phyloP scores from a whole-genome alignment of 2,797 vertebrate genomes.

The Antrozous pallidus region DNA sequence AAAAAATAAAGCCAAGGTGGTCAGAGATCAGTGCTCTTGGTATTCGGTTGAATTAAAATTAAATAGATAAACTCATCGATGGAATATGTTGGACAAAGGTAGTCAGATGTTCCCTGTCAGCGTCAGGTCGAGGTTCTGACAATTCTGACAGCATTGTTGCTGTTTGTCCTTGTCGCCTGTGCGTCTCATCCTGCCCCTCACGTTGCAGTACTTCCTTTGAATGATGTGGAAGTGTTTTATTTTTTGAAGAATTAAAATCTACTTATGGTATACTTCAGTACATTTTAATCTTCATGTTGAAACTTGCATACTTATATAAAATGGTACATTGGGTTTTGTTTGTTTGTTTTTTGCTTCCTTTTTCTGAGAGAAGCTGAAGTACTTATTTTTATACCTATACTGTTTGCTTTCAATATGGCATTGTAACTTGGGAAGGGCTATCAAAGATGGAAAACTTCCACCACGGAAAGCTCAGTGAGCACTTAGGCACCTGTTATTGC shows the following conservation, averaged over 20 bases:
- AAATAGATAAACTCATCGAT: background rate
- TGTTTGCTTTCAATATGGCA: conserved; percentile 16
- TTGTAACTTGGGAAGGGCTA: background rate
- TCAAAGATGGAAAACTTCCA: background rate
- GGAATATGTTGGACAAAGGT: background rate
- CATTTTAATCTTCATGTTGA: conserved; percentile 9
- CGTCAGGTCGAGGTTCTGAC: background rate
- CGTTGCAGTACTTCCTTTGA: background rate
- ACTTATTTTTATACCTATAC: background rate
- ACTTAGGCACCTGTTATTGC: background rate
- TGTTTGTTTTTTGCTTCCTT: background rate
- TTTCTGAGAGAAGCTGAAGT: background rate
- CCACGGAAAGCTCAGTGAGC: background rate
- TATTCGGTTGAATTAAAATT: background rate
- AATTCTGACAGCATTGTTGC: background rate
- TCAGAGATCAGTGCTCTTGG: background rate
- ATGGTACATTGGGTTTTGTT: no score
- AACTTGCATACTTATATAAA: background rate
- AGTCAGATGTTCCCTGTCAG: background rate
- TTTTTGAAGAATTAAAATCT: background rate
- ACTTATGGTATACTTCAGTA: background rate
- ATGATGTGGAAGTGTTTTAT: background rate
- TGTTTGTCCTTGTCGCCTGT: background rate
- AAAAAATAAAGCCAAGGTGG: background rate
- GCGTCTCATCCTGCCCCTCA: background rate